Evolutionary conservation across 2,797 vertebrate species (phyloP).

Genomic region (Chloroceryle amazona): DNA sequence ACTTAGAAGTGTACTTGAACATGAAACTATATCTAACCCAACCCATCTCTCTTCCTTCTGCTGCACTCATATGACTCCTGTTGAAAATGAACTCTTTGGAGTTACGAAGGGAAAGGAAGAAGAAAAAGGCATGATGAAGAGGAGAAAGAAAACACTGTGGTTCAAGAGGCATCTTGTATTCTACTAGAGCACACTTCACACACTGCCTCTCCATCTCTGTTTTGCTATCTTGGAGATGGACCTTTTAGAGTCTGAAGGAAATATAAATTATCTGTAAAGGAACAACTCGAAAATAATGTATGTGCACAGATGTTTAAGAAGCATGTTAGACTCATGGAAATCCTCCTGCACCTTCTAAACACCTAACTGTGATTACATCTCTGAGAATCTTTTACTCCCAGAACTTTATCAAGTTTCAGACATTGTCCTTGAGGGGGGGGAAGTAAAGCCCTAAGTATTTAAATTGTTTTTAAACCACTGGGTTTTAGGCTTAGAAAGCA

Average conservation of each 20-base stretch:
- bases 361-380: neutral
- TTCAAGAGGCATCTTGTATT: neutral
- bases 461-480: neutral
- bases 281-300: neutral
- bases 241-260: neutral
- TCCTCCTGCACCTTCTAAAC: neutral
- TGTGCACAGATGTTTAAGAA: neutral
- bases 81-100: neutral
- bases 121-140: neutral
- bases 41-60: neutral
- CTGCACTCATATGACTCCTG: neutral
- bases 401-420: neutral
- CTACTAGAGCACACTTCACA: neutral
- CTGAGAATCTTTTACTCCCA: neutral
- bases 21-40: neutral
- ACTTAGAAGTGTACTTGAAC: neutral
- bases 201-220: fast-evolving
- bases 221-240: neutral
- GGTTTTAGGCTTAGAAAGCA: neutral
- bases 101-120: neutral
- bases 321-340: neutral
- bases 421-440: neutral
- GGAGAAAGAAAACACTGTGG: neutral
- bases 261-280: neutral
- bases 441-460: neutral